phyloP scores from a whole-genome alignment of 2,797 vertebrate species.

The Pseudotriccus pelzelni region DNA sequence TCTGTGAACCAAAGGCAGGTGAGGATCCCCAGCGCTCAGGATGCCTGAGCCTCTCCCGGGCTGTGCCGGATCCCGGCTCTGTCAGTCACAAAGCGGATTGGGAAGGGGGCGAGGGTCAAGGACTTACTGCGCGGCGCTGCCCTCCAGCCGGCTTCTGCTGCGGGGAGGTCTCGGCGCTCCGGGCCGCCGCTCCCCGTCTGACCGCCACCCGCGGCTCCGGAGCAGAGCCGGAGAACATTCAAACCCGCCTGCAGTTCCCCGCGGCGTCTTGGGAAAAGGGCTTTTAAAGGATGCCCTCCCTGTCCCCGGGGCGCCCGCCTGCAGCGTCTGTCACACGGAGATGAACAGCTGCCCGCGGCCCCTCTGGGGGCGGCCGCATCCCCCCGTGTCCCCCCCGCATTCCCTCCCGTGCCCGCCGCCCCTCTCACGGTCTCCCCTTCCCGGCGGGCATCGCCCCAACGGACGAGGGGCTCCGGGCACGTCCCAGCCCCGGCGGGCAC shows the following conservation, averaged over 20 bases:
- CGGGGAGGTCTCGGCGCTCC: background rate
- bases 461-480: background rate
- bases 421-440: background rate
- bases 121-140: background rate
- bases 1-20: background rate
- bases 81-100: background rate
- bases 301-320: background rate
- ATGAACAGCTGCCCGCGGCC: background rate
- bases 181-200: background rate
- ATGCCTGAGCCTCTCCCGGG: background rate
- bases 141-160: background rate
- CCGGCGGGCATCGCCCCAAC: background rate
- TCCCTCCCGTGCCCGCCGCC: background rate
- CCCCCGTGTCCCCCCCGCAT: background rate
- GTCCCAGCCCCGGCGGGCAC: background rate
- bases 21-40: fast-evolving
- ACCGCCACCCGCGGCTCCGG: background rate
- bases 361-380: background rate
- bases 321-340: background rate
- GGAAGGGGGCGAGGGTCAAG: background rate
- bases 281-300: background rate
- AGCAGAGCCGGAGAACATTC: background rate
- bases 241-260: background rate
- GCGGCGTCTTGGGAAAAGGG: background rate
- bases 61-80: background rate